phyloP scores from a whole-genome alignment of 2,797 vertebrate genomes.

The Rhinella marina region DNA sequence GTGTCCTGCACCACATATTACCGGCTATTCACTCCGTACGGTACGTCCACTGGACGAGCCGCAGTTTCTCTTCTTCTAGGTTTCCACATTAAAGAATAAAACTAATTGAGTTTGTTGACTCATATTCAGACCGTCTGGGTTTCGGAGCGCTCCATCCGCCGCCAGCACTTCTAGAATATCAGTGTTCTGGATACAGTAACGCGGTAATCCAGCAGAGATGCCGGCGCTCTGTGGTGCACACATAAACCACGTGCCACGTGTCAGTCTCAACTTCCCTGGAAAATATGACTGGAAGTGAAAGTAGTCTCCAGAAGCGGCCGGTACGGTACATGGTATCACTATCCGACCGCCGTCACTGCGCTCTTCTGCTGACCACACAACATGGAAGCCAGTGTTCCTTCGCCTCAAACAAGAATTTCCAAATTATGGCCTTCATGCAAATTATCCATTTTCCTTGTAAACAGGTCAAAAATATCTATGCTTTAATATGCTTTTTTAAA shows the following conservation, averaged over 20 bases:
- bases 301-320: background rate
- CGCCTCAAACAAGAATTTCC: too few relatives aligned
- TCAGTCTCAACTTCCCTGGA: background rate
- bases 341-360: background rate
- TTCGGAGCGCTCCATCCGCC: background rate
- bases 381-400: background rate
- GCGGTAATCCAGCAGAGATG: conserved; percentile 34
- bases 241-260: background rate
- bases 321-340: background rate
- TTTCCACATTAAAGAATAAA: background rate
- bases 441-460: too few relatives aligned
- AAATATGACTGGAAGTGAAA: background rate
- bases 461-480: too few relatives aligned
- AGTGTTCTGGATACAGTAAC: conserved; percentile 16
- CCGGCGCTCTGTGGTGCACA: background rate
- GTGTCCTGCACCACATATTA: background rate
- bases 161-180: conserved; percentile 33
- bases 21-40: background rate
- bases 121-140: background rate
- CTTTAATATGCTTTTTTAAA: too few relatives aligned
- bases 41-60: background rate
- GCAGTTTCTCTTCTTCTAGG: background rate
- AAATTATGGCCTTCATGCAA: too few relatives aligned
- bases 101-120: background rate
- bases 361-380: background rate